Evolutionary conservation across 2,113 vertebrate species (phyloP).

Genomic region (Burhinus oedicnemus): DNA sequence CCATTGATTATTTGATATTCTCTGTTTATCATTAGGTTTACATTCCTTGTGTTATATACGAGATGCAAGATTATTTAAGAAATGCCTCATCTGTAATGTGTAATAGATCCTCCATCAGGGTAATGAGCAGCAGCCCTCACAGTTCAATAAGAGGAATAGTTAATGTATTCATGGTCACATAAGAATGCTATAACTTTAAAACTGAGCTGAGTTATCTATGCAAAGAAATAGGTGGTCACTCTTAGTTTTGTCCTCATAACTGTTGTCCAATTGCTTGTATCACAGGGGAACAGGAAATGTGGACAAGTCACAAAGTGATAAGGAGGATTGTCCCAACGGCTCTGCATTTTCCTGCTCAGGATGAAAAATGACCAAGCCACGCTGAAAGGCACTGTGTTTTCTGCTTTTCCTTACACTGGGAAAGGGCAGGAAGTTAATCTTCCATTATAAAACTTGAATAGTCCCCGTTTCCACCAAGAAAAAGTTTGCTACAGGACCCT

Average conservation of each 20-base stretch:
- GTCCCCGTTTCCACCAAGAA: not conserved
- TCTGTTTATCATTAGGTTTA: conserved; percentile 32
- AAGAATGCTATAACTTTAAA: not conserved
- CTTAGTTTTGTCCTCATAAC: not conserved
- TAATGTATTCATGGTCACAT: not conserved
- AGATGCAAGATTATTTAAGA: conserved; percentile 31
- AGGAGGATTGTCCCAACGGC: not conserved
- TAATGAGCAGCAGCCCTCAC: not conserved
- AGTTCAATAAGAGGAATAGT: not conserved
- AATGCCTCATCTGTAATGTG: conserved; percentile 28
- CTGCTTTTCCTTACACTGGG: not conserved
- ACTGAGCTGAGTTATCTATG: not conserved
- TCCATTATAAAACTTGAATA: not conserved
- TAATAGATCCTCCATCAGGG: conserved; percentile 15
- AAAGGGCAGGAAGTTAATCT: not conserved
- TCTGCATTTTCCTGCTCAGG: not conserved
- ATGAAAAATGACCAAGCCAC: not conserved
- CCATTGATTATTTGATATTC: conserved; percentile 58
- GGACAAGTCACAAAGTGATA: not conserved
- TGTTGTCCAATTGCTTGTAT: not conserved
- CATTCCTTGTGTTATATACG: not conserved
- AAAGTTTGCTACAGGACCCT: not conserved
- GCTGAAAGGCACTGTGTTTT: not conserved
- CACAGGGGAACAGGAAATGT: not conserved
- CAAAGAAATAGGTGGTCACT: not conserved